Percentiles rank a stretch among this genome's conserved stretches.
Conservation (phyloP, 2,113 vertebrate genomes). For the Myotis yumanensis region DNA sequence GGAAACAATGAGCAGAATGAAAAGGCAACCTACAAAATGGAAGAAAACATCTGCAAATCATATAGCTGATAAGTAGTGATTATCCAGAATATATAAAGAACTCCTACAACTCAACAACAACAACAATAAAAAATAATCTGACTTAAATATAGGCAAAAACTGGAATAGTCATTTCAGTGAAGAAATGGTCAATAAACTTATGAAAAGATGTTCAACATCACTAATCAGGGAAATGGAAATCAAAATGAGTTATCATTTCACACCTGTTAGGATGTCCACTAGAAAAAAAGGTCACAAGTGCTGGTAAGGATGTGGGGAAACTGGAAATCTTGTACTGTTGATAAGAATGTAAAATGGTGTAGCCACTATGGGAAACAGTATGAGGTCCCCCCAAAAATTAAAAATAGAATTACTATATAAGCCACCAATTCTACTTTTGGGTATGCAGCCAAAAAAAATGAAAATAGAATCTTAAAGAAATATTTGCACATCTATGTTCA, state of each 20-base stretch:
- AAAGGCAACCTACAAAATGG: not conserved
- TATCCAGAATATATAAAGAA: not conserved
- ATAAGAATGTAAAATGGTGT: not conserved
- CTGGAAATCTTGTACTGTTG: not conserved
- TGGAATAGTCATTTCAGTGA: conserved; percentile 15
- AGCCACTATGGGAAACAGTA: not conserved
- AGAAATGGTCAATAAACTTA: not conserved
- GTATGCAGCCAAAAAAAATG: not conserved
- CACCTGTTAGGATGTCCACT: not conserved
- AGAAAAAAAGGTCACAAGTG: not conserved
- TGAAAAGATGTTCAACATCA: not conserved
- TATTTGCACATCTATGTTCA: not conserved
- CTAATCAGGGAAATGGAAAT: not conserved
- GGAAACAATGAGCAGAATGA: not conserved
- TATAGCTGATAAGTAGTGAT: not conserved
- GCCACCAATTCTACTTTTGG: not conserved
- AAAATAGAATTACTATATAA: not conserved
- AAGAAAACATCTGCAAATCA: not conserved
- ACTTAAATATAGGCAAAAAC: not conserved
- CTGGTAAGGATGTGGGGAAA: not conserved
- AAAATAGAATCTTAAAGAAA: not conserved
- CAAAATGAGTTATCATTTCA: not conserved
- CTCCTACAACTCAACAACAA: not conserved
- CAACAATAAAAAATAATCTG: not conserved
- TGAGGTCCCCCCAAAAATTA: not conserved